phyloP scores from a whole-genome alignment of 2,113 vertebrate genomes.

The Pogona vitticeps region DNA sequence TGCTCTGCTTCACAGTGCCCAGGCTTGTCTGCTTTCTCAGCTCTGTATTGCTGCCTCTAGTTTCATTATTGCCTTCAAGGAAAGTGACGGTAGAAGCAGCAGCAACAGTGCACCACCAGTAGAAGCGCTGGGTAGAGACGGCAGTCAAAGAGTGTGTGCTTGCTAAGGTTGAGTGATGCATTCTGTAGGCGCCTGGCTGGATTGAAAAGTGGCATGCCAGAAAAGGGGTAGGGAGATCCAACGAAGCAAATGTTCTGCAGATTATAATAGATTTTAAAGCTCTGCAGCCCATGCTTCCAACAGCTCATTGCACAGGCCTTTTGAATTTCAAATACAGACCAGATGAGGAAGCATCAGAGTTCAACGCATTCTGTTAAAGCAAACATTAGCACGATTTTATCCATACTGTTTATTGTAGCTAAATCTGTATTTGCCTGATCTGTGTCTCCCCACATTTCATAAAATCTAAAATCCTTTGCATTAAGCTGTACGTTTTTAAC shows the following conservation, averaged over 20 bases:
- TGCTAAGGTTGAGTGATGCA: not conserved
- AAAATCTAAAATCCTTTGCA: not conserved
- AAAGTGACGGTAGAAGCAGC: too few relatives aligned
- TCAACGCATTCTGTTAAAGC: not conserved
- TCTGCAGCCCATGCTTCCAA: not conserved
- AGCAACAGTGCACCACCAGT: too few relatives aligned
- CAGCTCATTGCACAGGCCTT: not conserved
- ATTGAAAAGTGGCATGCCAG: not conserved
- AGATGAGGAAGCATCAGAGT: not conserved
- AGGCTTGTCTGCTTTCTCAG: not conserved
- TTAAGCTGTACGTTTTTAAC: conserved; percentile 1
- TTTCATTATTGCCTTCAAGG: not conserved
- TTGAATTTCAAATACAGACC: not conserved
- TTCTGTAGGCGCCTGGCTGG: not conserved
- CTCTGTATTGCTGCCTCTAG: not conserved
- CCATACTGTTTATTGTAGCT: conserved; percentile 13
- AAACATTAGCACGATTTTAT: not conserved
- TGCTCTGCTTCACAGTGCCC: not conserved
- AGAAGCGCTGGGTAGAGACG: too few relatives aligned
- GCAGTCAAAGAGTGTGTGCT: not conserved
- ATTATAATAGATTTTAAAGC: not conserved
- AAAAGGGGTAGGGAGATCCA: not conserved
- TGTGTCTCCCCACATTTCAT: conserved; percentile 14
- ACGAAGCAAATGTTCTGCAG: not conserved
- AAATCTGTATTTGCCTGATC: conserved; percentile 1